Percentiles rank a stretch among this genome's conserved stretches.
Evolutionary conservation across 2,888 invertebrate genomes (phyloP).

Genomic region (Lasioglossum morio): DNA sequence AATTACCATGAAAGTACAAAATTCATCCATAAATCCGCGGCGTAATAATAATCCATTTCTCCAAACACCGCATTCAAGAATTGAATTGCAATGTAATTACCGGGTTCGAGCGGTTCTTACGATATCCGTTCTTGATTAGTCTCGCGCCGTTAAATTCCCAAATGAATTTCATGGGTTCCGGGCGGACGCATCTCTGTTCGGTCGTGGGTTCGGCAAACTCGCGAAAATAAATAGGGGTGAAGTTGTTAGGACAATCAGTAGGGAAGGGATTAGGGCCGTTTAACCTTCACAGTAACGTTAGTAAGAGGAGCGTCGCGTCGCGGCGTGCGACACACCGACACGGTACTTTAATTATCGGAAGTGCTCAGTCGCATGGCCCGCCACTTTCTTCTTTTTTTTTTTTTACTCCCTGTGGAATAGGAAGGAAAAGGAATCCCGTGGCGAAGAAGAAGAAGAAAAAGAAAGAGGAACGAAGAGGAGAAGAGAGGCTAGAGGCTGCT

Average conservation of each 20-base stretch:
- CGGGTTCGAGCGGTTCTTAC: constrained; percentile 21
- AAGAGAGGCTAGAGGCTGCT: background rate
- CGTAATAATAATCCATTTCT: background rate
- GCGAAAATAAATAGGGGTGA: constrained; percentile 67
- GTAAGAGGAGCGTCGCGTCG: background rate
- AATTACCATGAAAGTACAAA: background rate
- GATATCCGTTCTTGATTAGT: constrained; percentile 49
- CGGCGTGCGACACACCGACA: constrained; percentile 51
- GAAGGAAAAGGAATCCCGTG: background rate
- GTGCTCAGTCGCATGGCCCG: constrained; percentile 57
- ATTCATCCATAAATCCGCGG: background rate
- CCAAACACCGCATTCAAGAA: background rate
- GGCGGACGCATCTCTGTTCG: constrained; percentile 56
- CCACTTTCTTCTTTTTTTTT: constrained; percentile 25
- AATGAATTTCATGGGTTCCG: constrained; percentile 59
- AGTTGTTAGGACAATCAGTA: constrained; percentile 68
- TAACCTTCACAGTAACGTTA: constrained; percentile 40
- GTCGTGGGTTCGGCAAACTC: constrained; percentile 62
- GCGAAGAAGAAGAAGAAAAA: background rate
- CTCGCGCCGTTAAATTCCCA: constrained; percentile 53
- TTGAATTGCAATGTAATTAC: constrained; percentile 24
- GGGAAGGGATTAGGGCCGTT: constrained; percentile 63
- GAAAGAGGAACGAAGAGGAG: background rate
- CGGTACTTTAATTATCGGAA: constrained; percentile 76
- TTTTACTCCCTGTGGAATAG: background rate